Percentiles rank a stretch among this genome's conserved stretches.
Conservation (phyloP, 2,797 vertebrate species). For the Gobionotothen gibberifrons region DNA sequence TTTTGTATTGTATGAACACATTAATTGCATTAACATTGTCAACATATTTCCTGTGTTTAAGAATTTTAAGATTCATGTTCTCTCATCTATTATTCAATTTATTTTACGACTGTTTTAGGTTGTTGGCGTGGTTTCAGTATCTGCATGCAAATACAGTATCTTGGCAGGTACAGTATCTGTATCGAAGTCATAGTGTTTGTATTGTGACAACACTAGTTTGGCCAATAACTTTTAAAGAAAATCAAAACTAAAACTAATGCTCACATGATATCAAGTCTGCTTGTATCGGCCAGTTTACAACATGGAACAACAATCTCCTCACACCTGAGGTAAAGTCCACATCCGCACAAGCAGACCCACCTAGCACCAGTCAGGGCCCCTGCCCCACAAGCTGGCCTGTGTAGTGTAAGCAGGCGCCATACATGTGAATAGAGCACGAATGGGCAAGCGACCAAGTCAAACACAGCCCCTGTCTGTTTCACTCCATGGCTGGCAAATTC, state of each 20-base stretch:
- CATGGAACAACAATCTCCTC: slow-evolving; percentile 55
- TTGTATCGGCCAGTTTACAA: slow-evolving; percentile 9
- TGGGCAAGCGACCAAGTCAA: slow-evolving; percentile 78
- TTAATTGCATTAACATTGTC: too few species aligned
- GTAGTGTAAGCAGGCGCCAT: slow-evolving; percentile 61
- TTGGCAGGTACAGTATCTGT: too few species aligned
- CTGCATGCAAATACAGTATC: too few species aligned
- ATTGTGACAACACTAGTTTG: too few species aligned
- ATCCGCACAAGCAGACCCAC: slow-evolving; percentile 54
- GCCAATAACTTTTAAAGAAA: too few species aligned
- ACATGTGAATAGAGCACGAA: slow-evolving; percentile 60
- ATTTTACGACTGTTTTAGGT: too few species aligned
- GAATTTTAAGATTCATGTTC: too few species aligned
- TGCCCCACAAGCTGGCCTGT: slow-evolving; percentile 59
- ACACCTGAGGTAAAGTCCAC: slow-evolving; percentile 64
- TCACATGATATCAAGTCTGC: neutral
- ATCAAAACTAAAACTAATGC: neutral
- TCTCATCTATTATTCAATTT: too few species aligned
- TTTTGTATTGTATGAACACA: too few species aligned
- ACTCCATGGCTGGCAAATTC: slow-evolving; percentile 69
- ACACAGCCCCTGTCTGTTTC: slow-evolving; percentile 78
- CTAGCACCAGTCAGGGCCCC: slow-evolving; percentile 46
- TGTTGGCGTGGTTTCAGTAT: too few species aligned
- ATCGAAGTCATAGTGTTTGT: neutral
- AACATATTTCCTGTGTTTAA: too few species aligned